Conservation (phyloP, 2,113 vertebrate genomes). For the Malurus cyaneus region DNA sequence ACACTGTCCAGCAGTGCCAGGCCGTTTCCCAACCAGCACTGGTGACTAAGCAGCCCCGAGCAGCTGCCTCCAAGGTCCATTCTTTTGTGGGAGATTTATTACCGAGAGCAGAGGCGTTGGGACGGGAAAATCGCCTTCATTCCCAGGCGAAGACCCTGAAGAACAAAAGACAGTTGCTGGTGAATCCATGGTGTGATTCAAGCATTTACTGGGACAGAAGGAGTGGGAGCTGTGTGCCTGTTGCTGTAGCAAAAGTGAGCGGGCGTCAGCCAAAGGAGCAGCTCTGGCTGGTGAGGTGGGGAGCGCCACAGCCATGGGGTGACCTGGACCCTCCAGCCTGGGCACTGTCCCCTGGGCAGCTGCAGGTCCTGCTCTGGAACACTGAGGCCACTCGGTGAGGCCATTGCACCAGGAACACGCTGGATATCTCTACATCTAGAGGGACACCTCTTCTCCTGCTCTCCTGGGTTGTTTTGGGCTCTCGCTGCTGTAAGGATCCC, state of each 20-base stretch:
- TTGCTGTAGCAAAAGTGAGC: constrained; percentile 28
- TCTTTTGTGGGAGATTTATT: constrained; percentile 63
- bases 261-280: not conserved
- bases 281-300: not conserved
- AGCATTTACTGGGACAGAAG: constrained; percentile 11
- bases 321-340: not conserved
- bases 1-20: not conserved
- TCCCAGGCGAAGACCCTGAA: not conserved
- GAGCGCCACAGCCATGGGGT: not conserved
- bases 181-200: constrained; percentile 32
- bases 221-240: not conserved
- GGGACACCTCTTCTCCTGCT: not conserved
- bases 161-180: constrained; percentile 66
- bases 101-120: not conserved
- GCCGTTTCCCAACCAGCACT: not conserved
- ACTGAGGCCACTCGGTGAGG: fast-evolving
- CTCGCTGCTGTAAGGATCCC: not conserved
- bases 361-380: fast-evolving
- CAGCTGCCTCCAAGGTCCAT: constrained; percentile 40
- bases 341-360: not conserved
- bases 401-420: fast-evolving
- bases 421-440: not conserved
- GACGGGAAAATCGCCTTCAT: constrained; percentile 38
- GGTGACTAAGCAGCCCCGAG: constrained; percentile 17
- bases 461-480: fast-evolving